Conservation (phyloP, 53 echinoderm and acorn worm species). For the Luidia sarsii region DNA sequence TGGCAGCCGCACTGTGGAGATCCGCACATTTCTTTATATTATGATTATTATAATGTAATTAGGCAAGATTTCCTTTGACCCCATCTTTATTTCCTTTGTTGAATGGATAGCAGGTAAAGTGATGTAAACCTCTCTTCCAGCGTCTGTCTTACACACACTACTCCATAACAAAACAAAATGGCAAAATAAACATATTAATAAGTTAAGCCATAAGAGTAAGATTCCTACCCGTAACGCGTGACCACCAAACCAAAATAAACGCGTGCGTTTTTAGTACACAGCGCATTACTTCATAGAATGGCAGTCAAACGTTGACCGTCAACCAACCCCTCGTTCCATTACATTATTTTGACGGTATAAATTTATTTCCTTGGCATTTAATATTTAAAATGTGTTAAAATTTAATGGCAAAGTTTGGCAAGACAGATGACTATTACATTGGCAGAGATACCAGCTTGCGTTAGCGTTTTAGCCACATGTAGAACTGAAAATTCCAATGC, state of each 20-base stretch:
- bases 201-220: conserved; percentile 28
- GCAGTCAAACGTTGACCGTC: background rate
- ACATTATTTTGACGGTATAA: conserved; percentile 51
- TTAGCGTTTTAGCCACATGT: background rate
- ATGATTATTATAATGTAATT: too few species aligned
- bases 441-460: conserved; percentile 6
- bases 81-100: too few species aligned
- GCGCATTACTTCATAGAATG: too few species aligned
- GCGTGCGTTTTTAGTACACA: background rate
- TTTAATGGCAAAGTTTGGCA: conserved; percentile 55
- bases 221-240: conserved; percentile 7
- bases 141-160: background rate
- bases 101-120: too few species aligned
- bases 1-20: too few species aligned
- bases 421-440: conserved; percentile 28
- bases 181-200: conserved; percentile 35
- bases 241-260: conserved; percentile 11
- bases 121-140: too few species aligned
- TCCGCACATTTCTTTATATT: too few species aligned
- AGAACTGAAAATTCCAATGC: conserved; percentile 22
- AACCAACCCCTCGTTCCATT: conserved; percentile 35
- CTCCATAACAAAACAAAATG: conserved; percentile 28
- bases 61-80: too few species aligned
- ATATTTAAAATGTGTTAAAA: conserved; percentile 60
- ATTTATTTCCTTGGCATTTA: conserved; percentile 60